These are phyloP conservation scores for Atherix ibis DNA, from an alignment of 2,888 invertebrate genomes.

Conservation along the genomic window DNA sequence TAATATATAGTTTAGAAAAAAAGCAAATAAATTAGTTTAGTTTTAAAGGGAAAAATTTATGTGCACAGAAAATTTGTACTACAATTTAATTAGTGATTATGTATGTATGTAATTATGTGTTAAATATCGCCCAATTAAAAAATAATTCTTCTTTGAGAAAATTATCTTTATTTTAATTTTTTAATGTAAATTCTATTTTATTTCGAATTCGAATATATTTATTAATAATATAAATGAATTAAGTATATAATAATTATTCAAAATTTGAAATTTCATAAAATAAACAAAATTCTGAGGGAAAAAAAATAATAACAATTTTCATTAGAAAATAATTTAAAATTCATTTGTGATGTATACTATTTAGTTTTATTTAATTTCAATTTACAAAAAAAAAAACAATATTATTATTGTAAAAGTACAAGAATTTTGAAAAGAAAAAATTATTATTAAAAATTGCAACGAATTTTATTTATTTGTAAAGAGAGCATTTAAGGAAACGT, in stretches of 20 bases:
- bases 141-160: not conserved
- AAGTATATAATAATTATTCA: not conserved
- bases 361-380: not conserved
- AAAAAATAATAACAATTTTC: no score
- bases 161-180: not conserved
- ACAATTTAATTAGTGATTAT: not conserved
- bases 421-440: no score
- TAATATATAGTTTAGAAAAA: not conserved
- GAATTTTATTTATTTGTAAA: no score
- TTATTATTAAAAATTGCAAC: no score
- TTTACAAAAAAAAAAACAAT: no score
- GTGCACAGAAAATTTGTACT: not conserved
- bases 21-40: not conserved
- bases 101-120: conserved; percentile 3
- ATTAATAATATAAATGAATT: not conserved
- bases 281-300: no score
- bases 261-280: no score
- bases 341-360: conserved; percentile 1
- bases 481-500: no score
- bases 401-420: no score
- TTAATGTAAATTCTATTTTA: not conserved
- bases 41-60: not conserved
- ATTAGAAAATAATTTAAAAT: no score
- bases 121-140: not conserved
- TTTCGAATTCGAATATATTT: not conserved